These are phyloP conservation scores for Miichthys miiuy DNA, from an alignment of 2,797 vertebrate genomes.

Conservation along the genomic window DNA sequence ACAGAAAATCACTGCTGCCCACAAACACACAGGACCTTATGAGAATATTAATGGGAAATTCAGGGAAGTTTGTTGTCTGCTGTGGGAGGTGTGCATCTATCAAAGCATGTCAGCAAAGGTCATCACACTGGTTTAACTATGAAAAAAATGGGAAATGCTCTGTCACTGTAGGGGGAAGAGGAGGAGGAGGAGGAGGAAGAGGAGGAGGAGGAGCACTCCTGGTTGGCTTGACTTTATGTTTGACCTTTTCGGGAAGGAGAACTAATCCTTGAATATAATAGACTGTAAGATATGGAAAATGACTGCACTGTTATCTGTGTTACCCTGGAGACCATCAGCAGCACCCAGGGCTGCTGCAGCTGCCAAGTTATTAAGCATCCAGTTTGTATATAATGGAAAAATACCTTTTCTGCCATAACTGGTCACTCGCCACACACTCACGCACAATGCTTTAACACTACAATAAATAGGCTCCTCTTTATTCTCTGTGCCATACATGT, in stretches of 20 bases:
- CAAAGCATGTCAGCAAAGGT: constrained; percentile 66
- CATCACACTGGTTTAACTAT: constrained; percentile 59
- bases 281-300: constrained; percentile 98
- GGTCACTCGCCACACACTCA: constrained; percentile 84
- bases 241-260: constrained; percentile 97
- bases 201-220: constrained; percentile 78
- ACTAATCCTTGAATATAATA: constrained; percentile 99
- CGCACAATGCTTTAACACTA: constrained; percentile 82
- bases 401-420: constrained; percentile 88
- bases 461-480: constrained; percentile 75
- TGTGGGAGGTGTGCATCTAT: constrained; percentile 52
- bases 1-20: constrained; percentile 10
- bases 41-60: constrained; percentile 25
- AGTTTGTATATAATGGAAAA: constrained; percentile 92
- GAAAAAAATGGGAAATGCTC: constrained; percentile 60
- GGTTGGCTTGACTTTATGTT: constrained; percentile 94
- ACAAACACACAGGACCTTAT: neutral
- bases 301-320: constrained; percentile 94
- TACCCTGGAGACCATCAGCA: constrained; percentile 96
- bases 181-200: constrained; percentile 27
- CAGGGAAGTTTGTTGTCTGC: constrained; percentile 32
- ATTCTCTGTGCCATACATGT: constrained; percentile 13
- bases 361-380: constrained; percentile 93
- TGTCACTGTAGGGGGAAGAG: constrained; percentile 64
- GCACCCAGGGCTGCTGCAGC: constrained; percentile 87